Conservation (phyloP, 2,797 vertebrate species). For the Sorex maritimensis region DNA sequence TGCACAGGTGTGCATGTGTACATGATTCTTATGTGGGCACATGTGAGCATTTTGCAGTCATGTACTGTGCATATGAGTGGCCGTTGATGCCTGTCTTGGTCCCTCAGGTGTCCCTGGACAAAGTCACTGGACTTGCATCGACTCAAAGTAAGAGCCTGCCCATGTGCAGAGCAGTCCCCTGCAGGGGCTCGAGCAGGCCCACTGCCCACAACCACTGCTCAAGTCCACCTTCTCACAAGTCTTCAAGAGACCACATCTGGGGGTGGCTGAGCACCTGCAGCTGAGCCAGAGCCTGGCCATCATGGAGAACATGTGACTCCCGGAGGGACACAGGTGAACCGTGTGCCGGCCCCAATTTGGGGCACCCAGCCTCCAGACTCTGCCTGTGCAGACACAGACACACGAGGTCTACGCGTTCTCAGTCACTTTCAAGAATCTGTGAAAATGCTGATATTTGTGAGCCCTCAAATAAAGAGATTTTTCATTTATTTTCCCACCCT, state of each 20-base stretch:
- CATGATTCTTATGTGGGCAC: no score
- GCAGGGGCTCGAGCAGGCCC: no score
- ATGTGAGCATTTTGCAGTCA: no score
- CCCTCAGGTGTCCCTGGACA: slow-evolving; percentile 80
- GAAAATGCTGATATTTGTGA: no score
- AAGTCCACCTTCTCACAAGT: background rate
- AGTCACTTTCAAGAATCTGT: no score
- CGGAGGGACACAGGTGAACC: background rate
- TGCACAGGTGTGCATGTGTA: no score
- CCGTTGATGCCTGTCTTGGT: background rate
- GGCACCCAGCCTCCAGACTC: no score
- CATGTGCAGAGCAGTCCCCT: background rate
- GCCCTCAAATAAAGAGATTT: no score
- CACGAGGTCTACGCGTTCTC: no score
- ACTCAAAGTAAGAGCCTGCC: slow-evolving; percentile 70
- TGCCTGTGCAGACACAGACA: no score
- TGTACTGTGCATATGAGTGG: background rate
- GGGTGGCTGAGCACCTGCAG: background rate
- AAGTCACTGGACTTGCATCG: slow-evolving; percentile 71
- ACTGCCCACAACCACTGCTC: no score
- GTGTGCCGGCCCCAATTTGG: background rate
- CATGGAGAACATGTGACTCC: background rate
- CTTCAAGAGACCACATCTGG: slow-evolving; percentile 65
- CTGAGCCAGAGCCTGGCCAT: slow-evolving; percentile 58
- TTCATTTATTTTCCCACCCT: no score